Percentiles rank a stretch among this genome's conserved stretches.
Evolutionary conservation across 2,888 invertebrate genomes (phyloP).

Genomic region (Sphinx pinastri): DNA sequence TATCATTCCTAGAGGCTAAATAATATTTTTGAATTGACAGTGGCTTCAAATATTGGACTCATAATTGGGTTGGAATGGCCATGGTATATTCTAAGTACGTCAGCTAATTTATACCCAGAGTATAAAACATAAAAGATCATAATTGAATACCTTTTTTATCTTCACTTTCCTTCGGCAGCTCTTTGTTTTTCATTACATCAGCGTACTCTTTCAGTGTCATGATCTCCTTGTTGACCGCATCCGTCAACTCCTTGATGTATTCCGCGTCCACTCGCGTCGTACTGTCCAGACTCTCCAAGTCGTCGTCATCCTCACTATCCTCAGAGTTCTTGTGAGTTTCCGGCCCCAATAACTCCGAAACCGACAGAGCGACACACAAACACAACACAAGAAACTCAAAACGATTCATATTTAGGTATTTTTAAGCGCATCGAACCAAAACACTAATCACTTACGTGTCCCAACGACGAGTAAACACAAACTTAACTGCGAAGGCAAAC

Average conservation of each 20-base stretch:
- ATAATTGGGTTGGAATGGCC: too few relatives aligned
- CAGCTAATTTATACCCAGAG: too few relatives aligned
- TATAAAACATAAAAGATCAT: not conserved
- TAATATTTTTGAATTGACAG: too few relatives aligned
- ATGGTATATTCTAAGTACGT: too few relatives aligned
- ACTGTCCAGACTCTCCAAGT: slow-evolving; percentile 43
- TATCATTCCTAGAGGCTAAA: too few relatives aligned
- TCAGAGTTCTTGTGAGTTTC: slow-evolving; percentile 55
- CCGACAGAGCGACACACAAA: slow-evolving; percentile 58
- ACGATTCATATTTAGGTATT: slow-evolving; percentile 56
- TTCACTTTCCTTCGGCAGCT: slow-evolving; percentile 33
- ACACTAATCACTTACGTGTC: slow-evolving; percentile 70
- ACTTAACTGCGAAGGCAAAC: slow-evolving; percentile 11
- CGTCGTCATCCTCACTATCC: slow-evolving; percentile 58
- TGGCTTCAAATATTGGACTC: too few relatives aligned
- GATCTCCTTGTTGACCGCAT: slow-evolving; percentile 65
- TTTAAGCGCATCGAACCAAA: slow-evolving; percentile 44
- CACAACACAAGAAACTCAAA: slow-evolving; percentile 57
- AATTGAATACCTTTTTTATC: slow-evolving; percentile 42
- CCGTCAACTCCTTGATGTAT: slow-evolving; percentile 61
- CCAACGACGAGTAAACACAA: slow-evolving; percentile 37
- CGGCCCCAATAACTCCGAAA: slow-evolving; percentile 69
- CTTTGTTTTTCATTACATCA: slow-evolving; percentile 57
- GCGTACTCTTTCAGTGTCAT: slow-evolving; percentile 64
- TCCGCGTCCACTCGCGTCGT: slow-evolving; percentile 52